phyloP scores from a whole-genome alignment of 2,888 invertebrate genomes.

The Epinotia demarniana region DNA sequence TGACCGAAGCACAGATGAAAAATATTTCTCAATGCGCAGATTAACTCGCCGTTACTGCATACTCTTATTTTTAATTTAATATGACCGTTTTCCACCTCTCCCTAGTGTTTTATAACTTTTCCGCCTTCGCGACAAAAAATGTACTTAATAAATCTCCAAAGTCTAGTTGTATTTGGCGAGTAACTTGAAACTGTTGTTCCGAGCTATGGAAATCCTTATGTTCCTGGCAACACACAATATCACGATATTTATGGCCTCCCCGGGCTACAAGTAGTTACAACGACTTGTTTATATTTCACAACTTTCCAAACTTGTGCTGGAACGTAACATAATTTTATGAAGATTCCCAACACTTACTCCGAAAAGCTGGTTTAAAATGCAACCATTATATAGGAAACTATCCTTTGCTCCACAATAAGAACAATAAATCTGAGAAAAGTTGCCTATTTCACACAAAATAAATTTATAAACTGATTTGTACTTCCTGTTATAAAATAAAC shows the following conservation, averaged over 20 bases:
- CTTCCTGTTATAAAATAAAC: neutral
- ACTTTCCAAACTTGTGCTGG: conserved; percentile 24
- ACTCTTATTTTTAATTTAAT: neutral
- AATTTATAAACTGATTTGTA: neutral
- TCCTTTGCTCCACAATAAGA: neutral
- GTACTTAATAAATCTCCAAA: neutral
- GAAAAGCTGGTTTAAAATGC: neutral
- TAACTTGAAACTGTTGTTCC: neutral
- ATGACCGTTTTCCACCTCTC: neutral
- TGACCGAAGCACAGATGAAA: neutral
- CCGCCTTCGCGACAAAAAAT: neutral
- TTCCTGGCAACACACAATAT: conserved; percentile 7
- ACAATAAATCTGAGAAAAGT: neutral
- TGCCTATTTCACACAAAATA: neutral
- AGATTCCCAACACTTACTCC: neutral
- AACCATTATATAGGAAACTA: neutral
- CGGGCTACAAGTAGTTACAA: conserved; percentile 12
- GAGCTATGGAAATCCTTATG: neutral
- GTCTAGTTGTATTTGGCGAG: conserved; percentile 1
- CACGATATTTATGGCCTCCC: conserved; percentile 17
- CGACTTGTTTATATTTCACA: conserved; percentile 34
- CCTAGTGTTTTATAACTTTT: neutral
- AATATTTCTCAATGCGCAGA: neutral
- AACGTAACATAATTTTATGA: conserved; percentile 14
- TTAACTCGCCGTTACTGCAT: neutral